Evolutionary conservation across 2,888 invertebrate species (phyloP).

Genomic region (Drosophila mettleri): DNA sequence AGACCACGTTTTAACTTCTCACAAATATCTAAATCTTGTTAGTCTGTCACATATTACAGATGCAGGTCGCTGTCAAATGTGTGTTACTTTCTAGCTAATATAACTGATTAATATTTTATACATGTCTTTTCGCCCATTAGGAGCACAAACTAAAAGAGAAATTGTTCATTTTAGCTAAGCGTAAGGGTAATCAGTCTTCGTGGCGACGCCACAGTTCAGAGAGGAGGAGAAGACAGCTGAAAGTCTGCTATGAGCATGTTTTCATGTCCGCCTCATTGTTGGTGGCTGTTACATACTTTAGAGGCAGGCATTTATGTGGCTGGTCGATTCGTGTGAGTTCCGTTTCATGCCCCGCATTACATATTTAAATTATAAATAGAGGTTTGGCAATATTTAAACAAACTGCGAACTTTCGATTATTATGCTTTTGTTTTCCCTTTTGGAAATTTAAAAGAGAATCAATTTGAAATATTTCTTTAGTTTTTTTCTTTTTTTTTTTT

Average conservation of each 20-base stretch:
- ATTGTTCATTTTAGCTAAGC: background rate
- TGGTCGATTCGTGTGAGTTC: slow-evolving; percentile 30
- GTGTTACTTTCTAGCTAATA: background rate
- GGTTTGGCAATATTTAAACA: slow-evolving; percentile 47
- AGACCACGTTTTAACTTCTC: too few relatives aligned
- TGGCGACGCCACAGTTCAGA: slow-evolving; percentile 3
- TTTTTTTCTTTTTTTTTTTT: slow-evolving; percentile 24
- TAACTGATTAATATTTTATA: background rate
- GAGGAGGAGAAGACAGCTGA: slow-evolving; percentile 29
- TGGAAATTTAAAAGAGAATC: slow-evolving; percentile 29
- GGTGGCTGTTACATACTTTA: slow-evolving; percentile 52
- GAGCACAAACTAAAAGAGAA: background rate
- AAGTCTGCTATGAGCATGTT: slow-evolving; percentile 33
- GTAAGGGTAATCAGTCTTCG: slow-evolving; percentile 47
- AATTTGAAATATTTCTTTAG: too few relatives aligned
- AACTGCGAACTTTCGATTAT: slow-evolving; percentile 12
- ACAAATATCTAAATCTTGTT: background rate
- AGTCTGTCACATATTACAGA: background rate
- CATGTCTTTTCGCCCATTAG: background rate
- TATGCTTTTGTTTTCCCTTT: slow-evolving; percentile 12
- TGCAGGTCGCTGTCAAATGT: background rate
- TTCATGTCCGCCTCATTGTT: slow-evolving; percentile 32
- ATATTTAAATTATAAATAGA: slow-evolving; percentile 51
- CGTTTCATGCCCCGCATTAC: slow-evolving; percentile 13
- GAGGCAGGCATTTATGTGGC: slow-evolving; percentile 14